Base-by-base conservation (phyloP, 23 tunicate species). In the Phallusia fumigata region DNA sequence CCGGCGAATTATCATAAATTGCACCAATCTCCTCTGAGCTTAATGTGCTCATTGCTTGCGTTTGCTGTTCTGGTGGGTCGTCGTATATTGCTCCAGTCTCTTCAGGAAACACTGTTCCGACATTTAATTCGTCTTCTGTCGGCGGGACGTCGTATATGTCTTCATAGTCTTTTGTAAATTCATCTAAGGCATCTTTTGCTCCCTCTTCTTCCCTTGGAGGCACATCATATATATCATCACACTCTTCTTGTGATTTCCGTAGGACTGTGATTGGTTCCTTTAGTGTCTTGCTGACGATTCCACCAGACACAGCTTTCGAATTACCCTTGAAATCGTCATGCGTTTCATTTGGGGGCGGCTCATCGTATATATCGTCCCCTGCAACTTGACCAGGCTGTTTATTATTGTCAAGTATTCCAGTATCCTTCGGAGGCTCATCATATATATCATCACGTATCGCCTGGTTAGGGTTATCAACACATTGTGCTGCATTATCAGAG, bases 91-190 rank as follows among this genome's bases (percentile, higher is more conserved):
- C 40, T 1, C 22, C 35, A 6, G 34, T 74, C 13, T 32, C 30
- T 32, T 18, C 35, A 30, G 36, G 13, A 33, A 19, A 32, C 33
- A 3, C 77, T 33, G n/a, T n/a, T n/a, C n/a, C n/a, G n/a, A n/a
- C n/a, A n/a, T n/a, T n/a, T n/a, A n/a, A n/a, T n/a, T 24, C 6
- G 34, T 18, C 35, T 19, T 74, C 77, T 18, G 22, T 30, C 10
- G 77, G 77, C n/a, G 77, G 77, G 3, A 21, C 15, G 77, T 74
- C 77, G 36, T 74, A 74, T 30, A 74, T 74, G 26, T 74, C 40
- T 13, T 28, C 6, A 33, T 1, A 11, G 1, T 74, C 40, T 74
- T 74, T 34, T 30, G 30, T 24, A 40, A 3, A 3, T 40, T 5
- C 5, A 3, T 40, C 10, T 40, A 40, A 40, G 47, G 47, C 10